Evolutionary conservation across 1,140 invertebrate species (phyloP), one percentile per base, ranked within the genome.

Genomic region (Danaus plexippus): DNA sequence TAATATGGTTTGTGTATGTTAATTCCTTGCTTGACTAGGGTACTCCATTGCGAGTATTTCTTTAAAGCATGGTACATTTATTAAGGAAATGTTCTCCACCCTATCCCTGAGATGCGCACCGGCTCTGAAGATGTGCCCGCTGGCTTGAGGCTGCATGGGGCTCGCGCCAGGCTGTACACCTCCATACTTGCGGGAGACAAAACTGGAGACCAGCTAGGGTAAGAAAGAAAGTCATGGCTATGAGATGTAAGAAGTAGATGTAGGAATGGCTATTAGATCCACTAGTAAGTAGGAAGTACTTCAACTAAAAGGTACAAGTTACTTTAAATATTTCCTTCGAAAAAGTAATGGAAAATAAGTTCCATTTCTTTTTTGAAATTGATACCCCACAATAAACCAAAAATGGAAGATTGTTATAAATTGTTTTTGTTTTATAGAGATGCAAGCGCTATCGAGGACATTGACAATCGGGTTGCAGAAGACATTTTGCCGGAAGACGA

Each of bases 101-200:
- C 76, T 5, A 75, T 76, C 10, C 66, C 72, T 12, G 77, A 80
- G 49, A 67, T 62, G 0, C 59, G 61, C 9, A 72, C 75, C 0
- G 66, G 74, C 0, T 65, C 67, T 0, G 75, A 83, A 11, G 81
- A 85, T 44, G 72, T 85, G 11, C 82, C 82, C 9, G 74, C 69
- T 0, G 82, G 77, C 10, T 80, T 80, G 78, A 60, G 75, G 49
- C 61, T 85, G 45, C 80, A 83, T 52, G 80, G 78, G 1, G 67
- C 82, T 0, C 58, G 80, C 3, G 82, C 80, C 0, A 60, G 74
- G 18, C 70, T 83, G 0, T 83, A 85, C 61, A 85, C 82, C 2
- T 85, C 82, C 0, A 80, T 85, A 9, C 59, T 80, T 4, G 80
- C 80, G 6, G 75, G 75, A 13, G 69, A 68, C 32, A 75, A 63